Conservation (phyloP, 2,888 invertebrate species). For the Mythimna loreyi region DNA sequence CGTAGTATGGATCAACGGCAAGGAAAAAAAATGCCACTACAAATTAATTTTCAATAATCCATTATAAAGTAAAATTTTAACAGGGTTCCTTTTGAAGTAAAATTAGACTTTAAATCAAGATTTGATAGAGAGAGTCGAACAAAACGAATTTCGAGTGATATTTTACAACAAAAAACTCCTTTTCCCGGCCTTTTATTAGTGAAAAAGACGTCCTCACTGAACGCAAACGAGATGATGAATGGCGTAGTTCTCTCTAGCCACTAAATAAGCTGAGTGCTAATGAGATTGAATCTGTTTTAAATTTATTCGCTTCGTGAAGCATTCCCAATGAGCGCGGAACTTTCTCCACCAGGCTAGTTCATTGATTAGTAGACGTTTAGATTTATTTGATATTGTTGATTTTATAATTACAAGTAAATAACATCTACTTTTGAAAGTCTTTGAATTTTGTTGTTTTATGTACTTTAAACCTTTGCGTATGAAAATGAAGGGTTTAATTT, state of each 20-base stretch:
- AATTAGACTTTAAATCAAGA: not conserved
- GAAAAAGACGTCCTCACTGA: constrained; percentile 20
- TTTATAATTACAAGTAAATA: not conserved
- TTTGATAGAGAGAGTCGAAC: not conserved
- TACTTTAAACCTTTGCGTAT: not conserved
- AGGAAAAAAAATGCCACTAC: too few relatives aligned
- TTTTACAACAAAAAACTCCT: not conserved
- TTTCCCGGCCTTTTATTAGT: not conserved
- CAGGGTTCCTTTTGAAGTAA: not conserved
- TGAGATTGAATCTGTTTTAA: constrained; percentile 76
- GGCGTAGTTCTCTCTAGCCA: constrained; percentile 51
- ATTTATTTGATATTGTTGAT: constrained; percentile 4
- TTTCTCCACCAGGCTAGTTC: constrained; percentile 3
- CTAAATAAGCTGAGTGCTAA: constrained; percentile 75
- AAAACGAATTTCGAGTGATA: not conserved
- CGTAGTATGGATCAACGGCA: too few relatives aligned
- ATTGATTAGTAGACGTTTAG: constrained; percentile 3
- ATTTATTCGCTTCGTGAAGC: constrained; percentile 61
- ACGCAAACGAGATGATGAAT: constrained; percentile 37
- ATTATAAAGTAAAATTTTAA: too few relatives aligned
- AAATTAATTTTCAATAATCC: too few relatives aligned
- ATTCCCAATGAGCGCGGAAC: constrained; percentile 16
- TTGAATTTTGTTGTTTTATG: not conserved
- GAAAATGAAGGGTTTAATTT: too few relatives aligned
- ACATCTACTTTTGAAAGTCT: not conserved